phyloP scores from a whole-genome alignment of 2,113 vertebrate species.

The Bubo scandiacus region DNA sequence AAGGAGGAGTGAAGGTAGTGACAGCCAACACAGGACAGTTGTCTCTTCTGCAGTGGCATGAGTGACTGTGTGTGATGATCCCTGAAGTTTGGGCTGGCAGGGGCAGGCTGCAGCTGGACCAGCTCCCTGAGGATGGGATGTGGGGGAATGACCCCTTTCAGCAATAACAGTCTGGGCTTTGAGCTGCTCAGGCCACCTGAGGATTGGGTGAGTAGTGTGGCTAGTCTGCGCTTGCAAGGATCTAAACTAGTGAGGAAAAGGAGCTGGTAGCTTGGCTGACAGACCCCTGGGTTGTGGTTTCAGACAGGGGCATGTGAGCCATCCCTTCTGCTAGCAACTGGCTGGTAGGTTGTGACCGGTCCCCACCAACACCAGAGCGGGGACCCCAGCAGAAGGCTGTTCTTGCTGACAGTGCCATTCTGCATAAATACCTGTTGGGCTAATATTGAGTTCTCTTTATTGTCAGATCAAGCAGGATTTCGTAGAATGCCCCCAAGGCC shows the following conservation, averaged over 20 bases:
- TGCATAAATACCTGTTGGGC: neutral
- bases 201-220: neutral
- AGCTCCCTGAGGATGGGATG: neutral
- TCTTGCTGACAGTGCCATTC: neutral
- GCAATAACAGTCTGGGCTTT: neutral
- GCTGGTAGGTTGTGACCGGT: neutral
- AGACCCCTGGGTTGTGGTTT: neutral
- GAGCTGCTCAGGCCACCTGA: neutral
- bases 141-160: neutral
- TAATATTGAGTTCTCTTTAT: neutral
- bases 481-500: neutral
- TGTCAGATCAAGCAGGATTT: neutral
- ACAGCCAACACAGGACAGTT: neutral
- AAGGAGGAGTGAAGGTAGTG: neutral
- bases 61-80: neutral
- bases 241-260: neutral
- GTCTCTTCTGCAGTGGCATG: neutral
- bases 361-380: neutral
- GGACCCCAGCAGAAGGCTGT: neutral
- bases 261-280: neutral
- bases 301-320: rapidly evolving
- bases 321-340: rapidly evolving
- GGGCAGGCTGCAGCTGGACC: neutral
- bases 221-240: neutral
- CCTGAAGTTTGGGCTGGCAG: neutral